Base-by-base conservation (phyloP, 2,113 vertebrate genomes). In the Pampusana beccarii region DNA sequence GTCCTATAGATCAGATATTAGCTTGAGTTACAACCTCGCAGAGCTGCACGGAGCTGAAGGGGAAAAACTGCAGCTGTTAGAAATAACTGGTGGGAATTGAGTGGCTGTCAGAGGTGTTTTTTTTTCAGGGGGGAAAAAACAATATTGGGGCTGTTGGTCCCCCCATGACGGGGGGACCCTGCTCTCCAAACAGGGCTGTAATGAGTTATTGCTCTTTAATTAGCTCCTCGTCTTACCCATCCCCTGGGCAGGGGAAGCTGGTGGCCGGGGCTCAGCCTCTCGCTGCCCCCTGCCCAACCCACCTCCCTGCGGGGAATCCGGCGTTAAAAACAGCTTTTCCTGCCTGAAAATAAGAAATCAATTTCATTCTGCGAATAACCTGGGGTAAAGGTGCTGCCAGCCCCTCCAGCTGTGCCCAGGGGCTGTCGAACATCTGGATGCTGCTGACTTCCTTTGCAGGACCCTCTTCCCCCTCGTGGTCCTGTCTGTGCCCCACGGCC, bases 321-420 rank as follows among this genome's bases (percentile, higher is more conserved):
- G 9, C 56, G 83, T 73, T 57, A 85, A 83, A 87, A 96, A 77
- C 54, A 57, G 64, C 31, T 74, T 92, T 93, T 87, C 44, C 56
- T 87, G 62, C 87, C 82, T 28, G 9, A 93, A 96, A 86, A 80
- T 50, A 94, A 91, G 62, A 74, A 64, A 64, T 77, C 62, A 14
- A 2, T 94, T 62, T 88, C 79, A 86, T 48, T 82, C 53, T 23
- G 60, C 18, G 5, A 42, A 25, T 18, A 46, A 9, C 44, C 44
- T 18, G 19, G 44, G 44, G 44, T 46, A 46, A 19, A 46, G 44
- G 44, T 46, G 44, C 44, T 46, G 44, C 19, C 58, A 48, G 14
- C 62, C 53, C 23, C 12, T 53, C 69, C 42, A 28, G 46, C 78
- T n/a, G 53, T 4, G 23, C 28, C 69, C 26, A 6, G 16, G 51